These are phyloP conservation scores for Tinea pellionella DNA, from an alignment of 2,888 invertebrate genomes.

Conservation along the genomic window DNA sequence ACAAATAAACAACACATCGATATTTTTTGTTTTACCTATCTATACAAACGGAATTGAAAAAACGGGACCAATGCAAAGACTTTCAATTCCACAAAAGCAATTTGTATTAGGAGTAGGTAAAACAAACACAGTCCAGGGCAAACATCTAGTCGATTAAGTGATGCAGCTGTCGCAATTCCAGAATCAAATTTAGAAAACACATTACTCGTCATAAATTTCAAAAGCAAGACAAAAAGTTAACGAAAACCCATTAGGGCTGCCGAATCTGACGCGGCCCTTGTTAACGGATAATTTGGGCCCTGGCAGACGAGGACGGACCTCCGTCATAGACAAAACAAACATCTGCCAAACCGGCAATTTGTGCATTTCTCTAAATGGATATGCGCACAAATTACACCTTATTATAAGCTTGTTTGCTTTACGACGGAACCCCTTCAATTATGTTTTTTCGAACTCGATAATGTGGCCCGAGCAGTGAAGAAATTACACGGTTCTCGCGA, in stretches of 20 bases:
- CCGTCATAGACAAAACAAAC: constrained; percentile 70
- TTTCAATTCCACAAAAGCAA: constrained; percentile 1
- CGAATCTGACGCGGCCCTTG: constrained; percentile 69
- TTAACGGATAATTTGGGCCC: constrained; percentile 64
- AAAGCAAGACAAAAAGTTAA: constrained; percentile 62
- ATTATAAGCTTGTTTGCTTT: constrained; percentile 71
- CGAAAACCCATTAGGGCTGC: constrained; percentile 69
- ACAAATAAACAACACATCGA: not conserved
- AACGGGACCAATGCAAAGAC: too few relatives aligned
- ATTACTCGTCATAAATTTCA: constrained; percentile 61
- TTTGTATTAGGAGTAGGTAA: not conserved
- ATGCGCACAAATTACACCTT: constrained; percentile 67
- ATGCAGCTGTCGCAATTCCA: constrained; percentile 52
- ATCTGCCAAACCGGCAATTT: constrained; percentile 63
- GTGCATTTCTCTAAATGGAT: constrained; percentile 69
- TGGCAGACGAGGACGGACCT: constrained; percentile 42
- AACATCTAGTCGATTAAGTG: constrained; percentile 36
- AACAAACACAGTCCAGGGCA: not conserved
- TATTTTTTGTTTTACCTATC: too few relatives aligned
- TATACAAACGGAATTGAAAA: too few relatives aligned
- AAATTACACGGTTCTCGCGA: constrained; percentile 59
- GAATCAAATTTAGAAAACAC: constrained; percentile 51
- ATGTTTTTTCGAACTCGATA: constrained; percentile 66
- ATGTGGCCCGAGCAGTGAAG: constrained; percentile 63
- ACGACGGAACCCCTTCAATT: constrained; percentile 67